Base-by-base conservation (phyloP, 1,140 invertebrate genomes). In the Hycleus cichorii region DNA sequence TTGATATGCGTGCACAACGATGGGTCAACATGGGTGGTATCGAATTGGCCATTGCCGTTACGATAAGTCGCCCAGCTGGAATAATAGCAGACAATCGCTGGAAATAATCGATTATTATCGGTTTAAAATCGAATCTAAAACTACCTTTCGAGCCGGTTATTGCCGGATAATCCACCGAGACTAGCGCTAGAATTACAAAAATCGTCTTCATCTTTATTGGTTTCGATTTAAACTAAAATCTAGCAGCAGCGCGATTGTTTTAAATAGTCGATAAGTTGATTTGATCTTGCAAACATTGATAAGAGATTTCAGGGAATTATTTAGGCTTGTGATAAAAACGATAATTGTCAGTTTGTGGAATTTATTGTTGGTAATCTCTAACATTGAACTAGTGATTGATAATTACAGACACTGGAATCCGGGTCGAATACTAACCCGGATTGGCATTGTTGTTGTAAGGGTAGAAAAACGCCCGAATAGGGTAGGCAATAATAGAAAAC, bases 1-100 rank as follows among this genome's bases (percentile, higher is more conserved):
- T 87, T 76, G 12, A 88, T 95, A 90, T 0, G 90, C 2, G 52
- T 92, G 68, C 92, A 95, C 9, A 92, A 76, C 6, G 77, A 79
- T 0, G 90, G 83, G 55, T 87, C 83, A 27, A 94, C 77, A 68
- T 89, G 74, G 7, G 85, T 80, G 9, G 85, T 67, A 1, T 74
- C 69, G 69, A 85, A 89, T 51, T 77, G 73, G 2, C 87, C 86
- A 27, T 72, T 72, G 0, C 73, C 76, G 0, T 78, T 78, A n/a
- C 88, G 76, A 70, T 90, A 90, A 0, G 78, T 78, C 0, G 88
- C 83, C 88, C 88, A 90, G 1, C 84, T 81, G 1, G 83, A 84
- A 11, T 88, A 78, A 65, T 90, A 90, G 70, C 89, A 91, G 6
- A 86, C 85, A 1, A 32, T 32, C 3, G 32, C 32, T 32, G 7